These are phyloP conservation scores for Drosophila kokeensis DNA, from an alignment of 2,888 invertebrate genomes.

Conservation along the genomic window DNA sequence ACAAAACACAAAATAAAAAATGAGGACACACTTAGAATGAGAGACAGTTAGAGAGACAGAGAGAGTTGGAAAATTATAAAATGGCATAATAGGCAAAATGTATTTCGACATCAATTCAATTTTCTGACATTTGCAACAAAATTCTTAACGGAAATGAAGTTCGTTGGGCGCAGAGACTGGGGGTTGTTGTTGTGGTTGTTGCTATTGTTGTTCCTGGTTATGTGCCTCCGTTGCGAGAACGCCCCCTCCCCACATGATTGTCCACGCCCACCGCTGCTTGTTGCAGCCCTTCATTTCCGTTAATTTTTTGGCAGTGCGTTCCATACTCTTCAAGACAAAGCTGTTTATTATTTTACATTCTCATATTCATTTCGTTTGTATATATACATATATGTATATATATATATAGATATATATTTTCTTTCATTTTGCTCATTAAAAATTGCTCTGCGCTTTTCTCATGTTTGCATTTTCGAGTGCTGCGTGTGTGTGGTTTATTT, in stretches of 20 bases:
- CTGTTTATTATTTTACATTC: constrained; percentile 80
- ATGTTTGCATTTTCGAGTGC: constrained; percentile 45
- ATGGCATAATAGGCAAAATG: constrained; percentile 84
- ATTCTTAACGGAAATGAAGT: constrained; percentile 84
- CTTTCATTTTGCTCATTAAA: constrained; percentile 39
- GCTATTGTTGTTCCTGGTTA: constrained; percentile 34
- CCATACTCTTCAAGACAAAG: constrained; percentile 85
- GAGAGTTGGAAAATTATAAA: constrained; percentile 67
- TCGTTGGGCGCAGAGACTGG: constrained; percentile 46
- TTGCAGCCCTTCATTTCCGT: constrained; percentile 80
- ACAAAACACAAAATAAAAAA: constrained; percentile 28
- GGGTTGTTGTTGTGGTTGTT: constrained; percentile 15
- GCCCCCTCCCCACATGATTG: constrained; percentile 34
- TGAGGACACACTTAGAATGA: constrained; percentile 11
- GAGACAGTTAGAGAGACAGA: constrained; percentile 20
- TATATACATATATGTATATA: neutral
- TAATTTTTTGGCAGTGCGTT: constrained; percentile 84
- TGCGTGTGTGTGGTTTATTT: constrained; percentile 54
- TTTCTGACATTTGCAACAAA: constrained; percentile 81
- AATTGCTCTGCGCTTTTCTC: constrained; percentile 38
- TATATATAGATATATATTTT: constrained; percentile 17
- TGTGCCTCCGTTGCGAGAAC: constrained; percentile 43
- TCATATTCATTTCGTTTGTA: constrained; percentile 63
- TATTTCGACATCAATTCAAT: constrained; percentile 81
- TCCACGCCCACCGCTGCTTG: constrained; percentile 44